Evolutionary conservation across 1,140 invertebrate species (phyloP).

Genomic region (Conopomorpha cramerella): DNA sequence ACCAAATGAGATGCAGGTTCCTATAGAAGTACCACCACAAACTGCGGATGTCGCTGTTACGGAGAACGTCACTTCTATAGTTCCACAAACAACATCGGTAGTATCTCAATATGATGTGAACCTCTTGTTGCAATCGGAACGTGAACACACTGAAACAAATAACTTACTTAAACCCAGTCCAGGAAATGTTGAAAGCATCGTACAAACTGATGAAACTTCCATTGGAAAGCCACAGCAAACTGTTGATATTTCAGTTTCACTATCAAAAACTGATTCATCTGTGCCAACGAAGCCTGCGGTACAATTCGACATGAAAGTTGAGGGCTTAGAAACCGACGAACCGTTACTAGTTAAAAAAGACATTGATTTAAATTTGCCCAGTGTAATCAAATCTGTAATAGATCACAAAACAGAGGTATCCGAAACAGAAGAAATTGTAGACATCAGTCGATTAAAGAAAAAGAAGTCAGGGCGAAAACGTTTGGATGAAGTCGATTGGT

Average conservation of each 20-base stretch:
- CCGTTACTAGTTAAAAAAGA: slow-evolving; percentile 32
- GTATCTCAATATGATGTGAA: slow-evolving; percentile 19
- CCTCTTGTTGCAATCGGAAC: slow-evolving; percentile 28
- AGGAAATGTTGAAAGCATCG: not conserved
- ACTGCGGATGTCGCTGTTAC: no score
- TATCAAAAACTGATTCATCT: slow-evolving; percentile 21
- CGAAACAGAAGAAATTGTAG: not conserved
- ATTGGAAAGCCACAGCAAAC: slow-evolving; percentile 12
- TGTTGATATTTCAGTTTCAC: slow-evolving; percentile 31
- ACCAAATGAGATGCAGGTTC: no score
- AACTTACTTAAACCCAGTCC: slow-evolving; percentile 6
- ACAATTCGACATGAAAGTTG: slow-evolving; percentile 27
- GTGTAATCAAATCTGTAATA: slow-evolving; percentile 22
- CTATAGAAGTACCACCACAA: no score
- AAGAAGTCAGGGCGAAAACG: no score
- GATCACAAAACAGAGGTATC: slow-evolving; percentile 8
- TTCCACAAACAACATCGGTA: no score
- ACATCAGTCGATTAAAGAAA: no score
- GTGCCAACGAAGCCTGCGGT: slow-evolving; percentile 23
- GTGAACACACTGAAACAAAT: slow-evolving; percentile 16
- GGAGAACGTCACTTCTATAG: no score
- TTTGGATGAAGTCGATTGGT: no score
- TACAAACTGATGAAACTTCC: not conserved
- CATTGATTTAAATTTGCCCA: slow-evolving; percentile 24
- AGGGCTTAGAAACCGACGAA: slow-evolving; percentile 15